Conservation (phyloP, 30 jellyfish, hydroid and myxozoan genomes). For the Turritopsis rubra region DNA sequence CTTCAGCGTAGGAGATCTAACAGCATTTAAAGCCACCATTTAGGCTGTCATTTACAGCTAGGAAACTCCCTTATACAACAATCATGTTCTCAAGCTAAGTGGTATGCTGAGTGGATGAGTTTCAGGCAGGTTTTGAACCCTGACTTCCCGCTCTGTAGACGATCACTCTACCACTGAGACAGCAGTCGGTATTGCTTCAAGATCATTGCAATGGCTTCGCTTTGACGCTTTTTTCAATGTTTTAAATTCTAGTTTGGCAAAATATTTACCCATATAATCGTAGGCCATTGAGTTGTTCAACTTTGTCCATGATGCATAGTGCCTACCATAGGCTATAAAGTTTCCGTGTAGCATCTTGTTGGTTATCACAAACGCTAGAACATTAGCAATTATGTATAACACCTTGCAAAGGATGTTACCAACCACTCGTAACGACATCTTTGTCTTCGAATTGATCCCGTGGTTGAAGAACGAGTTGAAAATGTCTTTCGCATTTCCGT, state of each 20-base stretch:
- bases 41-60: too few relatives aligned
- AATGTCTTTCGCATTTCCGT: not conserved
- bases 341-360: not conserved
- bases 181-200: too few relatives aligned
- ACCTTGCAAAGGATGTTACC: not conserved
- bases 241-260: not conserved
- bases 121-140: too few relatives aligned
- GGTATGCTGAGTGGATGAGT: too few relatives aligned
- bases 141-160: too few relatives aligned
- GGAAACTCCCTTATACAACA: too few relatives aligned
- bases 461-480: not conserved
- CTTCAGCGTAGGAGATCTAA: too few relatives aligned
- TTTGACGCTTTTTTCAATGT: not conserved
- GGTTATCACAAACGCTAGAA: not conserved
- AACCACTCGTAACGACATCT: not conserved
- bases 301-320: conserved; percentile 4
- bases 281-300: conserved; percentile 10
- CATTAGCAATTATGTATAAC: not conserved
- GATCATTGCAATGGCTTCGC: not conserved
- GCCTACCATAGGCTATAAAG: not conserved
- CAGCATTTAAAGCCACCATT: too few relatives aligned
- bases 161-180: too few relatives aligned
- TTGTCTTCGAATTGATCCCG: not conserved
- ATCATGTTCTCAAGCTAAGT: too few relatives aligned
- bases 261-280: conserved; percentile 4